Base-by-base conservation (phyloP, 1,140 invertebrate species). In the Formica selysi region DNA sequence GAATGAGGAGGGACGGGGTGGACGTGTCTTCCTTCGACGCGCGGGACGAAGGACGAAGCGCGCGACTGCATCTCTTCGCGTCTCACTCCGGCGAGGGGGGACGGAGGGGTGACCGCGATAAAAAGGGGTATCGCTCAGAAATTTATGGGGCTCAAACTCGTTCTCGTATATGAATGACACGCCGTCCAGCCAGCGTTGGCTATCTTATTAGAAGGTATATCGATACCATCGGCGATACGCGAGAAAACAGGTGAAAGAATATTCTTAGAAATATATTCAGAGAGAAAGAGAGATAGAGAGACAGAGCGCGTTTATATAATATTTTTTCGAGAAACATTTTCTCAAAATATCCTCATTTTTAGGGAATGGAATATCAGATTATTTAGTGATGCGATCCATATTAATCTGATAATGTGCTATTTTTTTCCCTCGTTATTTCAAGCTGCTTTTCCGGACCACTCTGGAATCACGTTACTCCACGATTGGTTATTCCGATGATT, bases 161-260 rank as follows among this genome's bases (percentile, higher is more conserved):
- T 83, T 83, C 41, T 74, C 57, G 41, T 74, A 83, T 83, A 83
- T 83, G 79, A 83, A 83, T 83, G 79, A 83, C 79, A 74, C 38
- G 54, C 54, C 19, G 26, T 71, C 54, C 67, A 51, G 38, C 54
- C 54, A 22, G 26, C 38, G 41, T 62, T 61, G 54, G 68, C 36
- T 61, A 26, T 36, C 51, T 48, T 73, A 81, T 81, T 81, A 81
- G 54, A 73, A 73, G n/a, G 32, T 61, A 11, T 13, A 71, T 73
- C 65, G 78, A 70, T 71, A 81, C 48, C 48, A 51, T 29, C 51
- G 38, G 32, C 59, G 61, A 26, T 16, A 29, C 22, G 48, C 26
- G 22, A 29, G 59, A 62, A 22, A 19, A 81, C 22, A 41, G 78
- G 51, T 44, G 36, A 73, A 48, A 81, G 54, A 73, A 61, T 19